Base-by-base conservation (phyloP, 1,140 invertebrate species). In the Ceratina australensis region DNA sequence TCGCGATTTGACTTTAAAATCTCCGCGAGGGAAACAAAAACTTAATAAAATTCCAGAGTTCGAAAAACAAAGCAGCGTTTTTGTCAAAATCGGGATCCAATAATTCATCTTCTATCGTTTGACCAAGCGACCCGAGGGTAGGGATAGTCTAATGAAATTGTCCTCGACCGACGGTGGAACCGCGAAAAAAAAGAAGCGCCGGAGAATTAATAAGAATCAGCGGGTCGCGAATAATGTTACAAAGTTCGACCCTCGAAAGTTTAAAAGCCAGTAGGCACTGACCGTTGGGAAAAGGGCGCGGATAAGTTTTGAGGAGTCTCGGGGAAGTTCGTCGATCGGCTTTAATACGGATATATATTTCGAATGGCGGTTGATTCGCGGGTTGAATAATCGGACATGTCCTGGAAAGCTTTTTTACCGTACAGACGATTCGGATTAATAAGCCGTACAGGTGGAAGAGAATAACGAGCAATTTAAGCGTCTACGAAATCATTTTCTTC, bases 191-290 rank as follows among this genome's bases (percentile, higher is more conserved):
- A 33, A 60, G 26, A 60, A 69, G 49, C 10, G 12, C 3, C 26
- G n/a, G 24, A 18, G 52, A 74, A 74, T 74, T 74, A 74, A 74
- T 74, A 74, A 66, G 72, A 67, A 67, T 67, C 72, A 74, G 20
- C 33, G 28, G 22, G 33, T 54, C 63, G 64, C 47, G 72, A 66
- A 74, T 74, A 65, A 64, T 33, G 49, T 33, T 28, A 66, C 63
- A 57, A 74, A 74, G 50, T 61, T 74, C 20, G 63, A 66, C 47
- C 52, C 52, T 67, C 22, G 72, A 67, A 57, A 67, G 72, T 74
- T 74, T n/a, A 47, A 74, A 74, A 66, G 72, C 50, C 50, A 74
- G 33, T 42, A 42, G 33, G 33, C 33, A 42, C 33, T 42, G 33
- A 42, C 72, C 20, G 49, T 3, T 18, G 59, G 33, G 18, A 50